Evolutionary conservation across 2,888 invertebrate species (phyloP).

Genomic region (Mythimna loreyi): DNA sequence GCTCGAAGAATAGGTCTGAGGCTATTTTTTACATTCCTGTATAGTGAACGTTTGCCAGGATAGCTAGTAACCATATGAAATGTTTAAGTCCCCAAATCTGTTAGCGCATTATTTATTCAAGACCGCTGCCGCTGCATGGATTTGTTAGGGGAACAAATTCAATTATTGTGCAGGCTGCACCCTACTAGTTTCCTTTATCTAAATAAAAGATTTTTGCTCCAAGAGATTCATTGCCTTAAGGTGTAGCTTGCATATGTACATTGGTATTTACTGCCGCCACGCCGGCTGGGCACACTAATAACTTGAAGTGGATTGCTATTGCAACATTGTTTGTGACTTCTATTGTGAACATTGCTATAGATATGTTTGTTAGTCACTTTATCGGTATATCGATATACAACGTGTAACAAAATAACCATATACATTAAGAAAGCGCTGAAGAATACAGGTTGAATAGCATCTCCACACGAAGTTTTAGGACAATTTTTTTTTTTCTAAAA

Average conservation of each 20-base stretch:
- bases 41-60: too few relatives aligned
- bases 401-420: too few relatives aligned
- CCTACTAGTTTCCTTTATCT: slow-evolving; percentile 42
- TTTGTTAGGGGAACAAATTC: slow-evolving; percentile 58
- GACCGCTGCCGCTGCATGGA: slow-evolving; percentile 41
- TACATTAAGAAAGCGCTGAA: too few relatives aligned
- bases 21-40: too few relatives aligned
- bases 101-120: slow-evolving; percentile 54
- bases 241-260: slow-evolving; percentile 60
- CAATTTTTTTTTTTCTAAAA: too few relatives aligned
- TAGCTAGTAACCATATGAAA: slow-evolving; percentile 15
- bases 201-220: slow-evolving; percentile 63
- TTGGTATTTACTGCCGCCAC: slow-evolving; percentile 58
- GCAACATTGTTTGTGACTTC: slow-evolving; percentile 69
- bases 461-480: too few relatives aligned
- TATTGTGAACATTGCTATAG: slow-evolving; percentile 56
- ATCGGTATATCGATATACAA: too few relatives aligned
- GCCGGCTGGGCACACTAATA: slow-evolving; percentile 68
- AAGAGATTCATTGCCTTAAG: slow-evolving; percentile 64
- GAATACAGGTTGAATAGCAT: too few relatives aligned
- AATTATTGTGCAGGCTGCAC: slow-evolving; percentile 59
- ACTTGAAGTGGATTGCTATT: slow-evolving; percentile 72
- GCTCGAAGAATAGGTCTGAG: too few relatives aligned
- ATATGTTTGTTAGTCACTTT: slow-evolving; percentile 47
- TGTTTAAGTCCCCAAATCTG: slow-evolving; percentile 31